Percentiles rank a stretch among this genome's conserved stretches.
Evolutionary conservation across 2,113 vertebrate genomes (phyloP).

Genomic region (Ahaetulla prasina): DNA sequence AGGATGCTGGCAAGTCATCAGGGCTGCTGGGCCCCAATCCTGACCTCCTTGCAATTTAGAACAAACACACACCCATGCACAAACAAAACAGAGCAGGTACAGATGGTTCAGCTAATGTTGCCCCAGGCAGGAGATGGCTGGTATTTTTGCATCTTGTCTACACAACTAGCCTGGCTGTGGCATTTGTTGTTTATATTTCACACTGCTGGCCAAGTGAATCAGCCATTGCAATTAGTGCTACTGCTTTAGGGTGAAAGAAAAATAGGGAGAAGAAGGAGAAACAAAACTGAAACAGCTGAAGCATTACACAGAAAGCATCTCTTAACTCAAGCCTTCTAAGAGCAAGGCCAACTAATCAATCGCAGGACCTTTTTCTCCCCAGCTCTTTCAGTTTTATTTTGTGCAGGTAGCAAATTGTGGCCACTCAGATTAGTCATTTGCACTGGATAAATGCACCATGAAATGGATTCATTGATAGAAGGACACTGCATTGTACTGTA

Average conservation of each 20-base stretch:
- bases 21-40: conserved; percentile 59
- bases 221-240: conserved; percentile 47
- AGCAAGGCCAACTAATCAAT: conserved; percentile 29
- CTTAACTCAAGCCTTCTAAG: background rate
- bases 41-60: conserved; percentile 52
- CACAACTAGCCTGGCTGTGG: conserved; percentile 45
- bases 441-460: conserved; percentile 20
- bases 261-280: conserved; percentile 26
- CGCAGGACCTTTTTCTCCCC: background rate
- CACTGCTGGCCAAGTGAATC: conserved; percentile 42
- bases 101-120: conserved; percentile 56
- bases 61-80: conserved; percentile 23
- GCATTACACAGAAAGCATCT: background rate
- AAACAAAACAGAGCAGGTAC: conserved; percentile 46
- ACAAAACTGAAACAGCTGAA: conserved; percentile 25
- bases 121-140: conserved; percentile 55
- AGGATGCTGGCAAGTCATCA: conserved; percentile 60
- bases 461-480: conserved; percentile 37
- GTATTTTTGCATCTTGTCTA: conserved; percentile 46
- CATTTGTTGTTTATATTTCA: conserved; percentile 57
- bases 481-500: background rate
- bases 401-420: conserved; percentile 19
- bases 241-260: conserved; percentile 42
- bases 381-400: background rate
- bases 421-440: conserved; percentile 40